phyloP scores from a whole-genome alignment of 2,113 vertebrate species.

The Proterorhinus semilunaris region DNA sequence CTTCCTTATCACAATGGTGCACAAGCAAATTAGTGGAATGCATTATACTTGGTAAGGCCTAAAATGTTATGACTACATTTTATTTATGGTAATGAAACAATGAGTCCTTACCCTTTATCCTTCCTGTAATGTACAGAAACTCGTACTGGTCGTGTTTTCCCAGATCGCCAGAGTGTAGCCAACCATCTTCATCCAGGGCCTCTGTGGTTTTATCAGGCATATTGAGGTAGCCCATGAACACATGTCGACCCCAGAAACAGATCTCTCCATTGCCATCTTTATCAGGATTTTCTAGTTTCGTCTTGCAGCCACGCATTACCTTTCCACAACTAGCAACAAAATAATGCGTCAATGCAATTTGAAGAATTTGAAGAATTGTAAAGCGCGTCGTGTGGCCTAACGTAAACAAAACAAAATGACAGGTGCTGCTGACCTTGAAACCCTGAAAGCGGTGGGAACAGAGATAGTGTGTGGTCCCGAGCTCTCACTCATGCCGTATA shows the following conservation, averaged over 20 bases:
- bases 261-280: conserved; percentile 74
- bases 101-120: conserved; percentile 75
- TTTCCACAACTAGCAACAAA: conserved; percentile 73
- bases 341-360: conserved; percentile 3
- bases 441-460: conserved; percentile 21
- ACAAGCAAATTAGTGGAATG: no score
- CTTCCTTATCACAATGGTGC: no score
- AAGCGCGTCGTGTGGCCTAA: background rate
- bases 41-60: no score
- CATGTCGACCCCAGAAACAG: conserved; percentile 79
- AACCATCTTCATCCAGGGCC: conserved; percentile 74
- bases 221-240: conserved; percentile 83
- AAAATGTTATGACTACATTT: no score
- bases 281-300: conserved; percentile 72
- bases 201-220: conserved; percentile 73
- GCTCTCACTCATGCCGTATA: conserved; percentile 80
- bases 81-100: background rate
- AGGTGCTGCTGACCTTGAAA: conserved; percentile 66
- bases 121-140: conserved; percentile 80
- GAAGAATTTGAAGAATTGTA: background rate
- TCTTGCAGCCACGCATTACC: conserved; percentile 66
- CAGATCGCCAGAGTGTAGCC: conserved; percentile 81
- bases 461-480: conserved; percentile 72
- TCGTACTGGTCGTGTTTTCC: conserved; percentile 61
- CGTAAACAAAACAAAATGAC: background rate